Percentiles rank a stretch among this genome's conserved stretches.
These are phyloP conservation scores for Resseliella maxima DNA, from an alignment of 2,888 invertebrate species.

Conservation along the genomic window DNA sequence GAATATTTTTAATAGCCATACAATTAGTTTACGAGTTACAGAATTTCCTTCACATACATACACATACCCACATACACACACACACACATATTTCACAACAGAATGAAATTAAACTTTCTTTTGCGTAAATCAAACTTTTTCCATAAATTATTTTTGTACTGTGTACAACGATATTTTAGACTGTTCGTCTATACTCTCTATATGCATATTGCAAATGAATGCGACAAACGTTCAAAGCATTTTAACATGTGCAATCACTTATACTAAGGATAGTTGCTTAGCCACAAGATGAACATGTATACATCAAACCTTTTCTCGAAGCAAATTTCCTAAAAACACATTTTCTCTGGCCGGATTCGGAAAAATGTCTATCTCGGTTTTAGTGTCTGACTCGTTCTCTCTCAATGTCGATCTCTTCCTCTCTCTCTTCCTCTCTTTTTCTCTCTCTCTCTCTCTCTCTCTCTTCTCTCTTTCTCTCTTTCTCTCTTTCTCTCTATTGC, in stretches of 20 bases:
- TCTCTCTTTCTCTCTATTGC: background rate
- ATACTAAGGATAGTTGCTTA: slow-evolving; percentile 21
- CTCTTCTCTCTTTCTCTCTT: too few species aligned
- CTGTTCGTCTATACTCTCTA: background rate
- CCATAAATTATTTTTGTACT: slow-evolving; percentile 9
- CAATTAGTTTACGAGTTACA: background rate
- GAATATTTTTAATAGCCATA: slow-evolving; percentile 34
- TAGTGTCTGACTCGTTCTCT: background rate
- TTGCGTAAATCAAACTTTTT: slow-evolving; percentile 34
- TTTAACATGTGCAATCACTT: background rate
- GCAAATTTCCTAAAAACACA: background rate
- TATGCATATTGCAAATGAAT: background rate
- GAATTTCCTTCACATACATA: background rate
- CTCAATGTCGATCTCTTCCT: background rate
- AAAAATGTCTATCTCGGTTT: too few species aligned
- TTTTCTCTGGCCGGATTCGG: background rate
- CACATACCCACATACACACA: background rate
- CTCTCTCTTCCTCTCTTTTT: background rate
- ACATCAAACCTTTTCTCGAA: background rate
- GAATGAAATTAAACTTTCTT: slow-evolving; percentile 34
- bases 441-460: too few species aligned
- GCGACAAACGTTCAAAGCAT: background rate
- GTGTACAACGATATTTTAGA: background rate
- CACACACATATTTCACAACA: background rate
- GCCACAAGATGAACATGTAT: background rate